These are phyloP conservation scores for Callimorpha dominula DNA, from an alignment of 2,888 invertebrate species.

Conservation along the genomic window DNA sequence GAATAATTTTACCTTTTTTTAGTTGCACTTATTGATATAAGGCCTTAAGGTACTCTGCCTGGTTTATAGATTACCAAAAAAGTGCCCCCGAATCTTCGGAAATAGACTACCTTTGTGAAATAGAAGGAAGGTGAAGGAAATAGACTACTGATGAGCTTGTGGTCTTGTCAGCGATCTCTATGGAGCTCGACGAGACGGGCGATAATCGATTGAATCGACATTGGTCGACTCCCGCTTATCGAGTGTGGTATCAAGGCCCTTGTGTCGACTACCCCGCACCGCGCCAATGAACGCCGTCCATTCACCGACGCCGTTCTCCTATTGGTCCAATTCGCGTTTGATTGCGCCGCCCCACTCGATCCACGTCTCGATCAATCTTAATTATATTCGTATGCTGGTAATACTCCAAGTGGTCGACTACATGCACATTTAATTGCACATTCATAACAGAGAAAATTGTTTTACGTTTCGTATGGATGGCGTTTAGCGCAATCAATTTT, in stretches of 20 bases:
- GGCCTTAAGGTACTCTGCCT: too few relatives aligned
- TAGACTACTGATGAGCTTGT: background rate
- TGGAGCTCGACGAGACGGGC: slow-evolving; percentile 59
- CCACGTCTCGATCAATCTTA: slow-evolving; percentile 83
- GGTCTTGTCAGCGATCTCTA: slow-evolving; percentile 1
- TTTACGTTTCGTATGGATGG: slow-evolving; percentile 24
- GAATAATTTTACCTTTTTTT: background rate
- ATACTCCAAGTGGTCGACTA: slow-evolving; percentile 64
- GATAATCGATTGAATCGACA: slow-evolving; percentile 82
- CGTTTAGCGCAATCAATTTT: background rate
- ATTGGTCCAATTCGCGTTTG: slow-evolving; percentile 85
- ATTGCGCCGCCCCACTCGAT: slow-evolving; percentile 85
- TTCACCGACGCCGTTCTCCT: slow-evolving; percentile 63
- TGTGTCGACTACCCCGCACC: slow-evolving; percentile 75
- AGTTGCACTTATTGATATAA: background rate
- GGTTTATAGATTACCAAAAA: too few relatives aligned
- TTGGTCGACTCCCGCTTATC: slow-evolving; percentile 83
- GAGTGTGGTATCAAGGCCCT: slow-evolving; percentile 83
- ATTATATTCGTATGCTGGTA: slow-evolving; percentile 78
- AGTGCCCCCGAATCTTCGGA: too few relatives aligned
- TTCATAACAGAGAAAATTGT: slow-evolving; percentile 41
- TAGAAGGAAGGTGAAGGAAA: too few relatives aligned
- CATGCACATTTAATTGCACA: slow-evolving; percentile 61
- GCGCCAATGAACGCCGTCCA: slow-evolving; percentile 73
- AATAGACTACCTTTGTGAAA: too few relatives aligned